Percentiles rank a stretch among this genome's conserved stretches.
phyloP scores from a whole-genome alignment of 2,888 invertebrate species.

The Brenthis hecate region DNA sequence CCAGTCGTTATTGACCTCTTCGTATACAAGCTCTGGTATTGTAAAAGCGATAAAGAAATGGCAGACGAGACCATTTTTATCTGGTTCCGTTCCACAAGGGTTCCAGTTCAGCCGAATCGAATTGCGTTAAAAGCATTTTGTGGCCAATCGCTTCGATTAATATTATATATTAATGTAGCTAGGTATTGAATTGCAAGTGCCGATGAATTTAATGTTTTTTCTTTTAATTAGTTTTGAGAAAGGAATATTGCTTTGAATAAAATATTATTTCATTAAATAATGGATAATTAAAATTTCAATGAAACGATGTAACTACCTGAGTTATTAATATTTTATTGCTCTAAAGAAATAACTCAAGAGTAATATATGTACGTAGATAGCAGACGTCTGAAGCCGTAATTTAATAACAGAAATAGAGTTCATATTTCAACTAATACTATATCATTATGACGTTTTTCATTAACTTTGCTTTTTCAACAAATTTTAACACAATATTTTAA shows the following conservation, averaged over 20 bases:
- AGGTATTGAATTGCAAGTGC: slow-evolving; percentile 66
- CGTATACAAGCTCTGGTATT: slow-evolving; percentile 51
- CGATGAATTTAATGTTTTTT: slow-evolving; percentile 51
- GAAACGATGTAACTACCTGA: neutral
- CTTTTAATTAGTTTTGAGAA: slow-evolving; percentile 31
- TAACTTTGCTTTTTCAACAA: too few relatives aligned
- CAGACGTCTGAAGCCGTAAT: too few relatives aligned
- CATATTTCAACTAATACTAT: too few relatives aligned
- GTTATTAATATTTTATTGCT: too few relatives aligned
- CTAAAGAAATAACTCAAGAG: too few relatives aligned
- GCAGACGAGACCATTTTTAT: slow-evolving; percentile 53
- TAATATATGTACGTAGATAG: too few relatives aligned
- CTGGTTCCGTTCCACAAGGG: slow-evolving; percentile 69
- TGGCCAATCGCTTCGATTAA: slow-evolving; percentile 76
- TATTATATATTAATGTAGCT: slow-evolving; percentile 62
- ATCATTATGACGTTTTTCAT: too few relatives aligned
- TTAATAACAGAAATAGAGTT: too few relatives aligned
- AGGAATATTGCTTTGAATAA: slow-evolving; percentile 1
- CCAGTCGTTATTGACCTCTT: slow-evolving; percentile 62
- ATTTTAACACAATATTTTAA: too few relatives aligned
- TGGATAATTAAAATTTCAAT: neutral
- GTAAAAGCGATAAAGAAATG: slow-evolving; percentile 49
- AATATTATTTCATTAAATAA: slow-evolving; percentile 1
- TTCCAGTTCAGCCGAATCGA: slow-evolving; percentile 74
- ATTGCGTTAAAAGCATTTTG: slow-evolving; percentile 78